Evolutionary conservation across 2,797 vertebrate genomes (phyloP).

Genomic region (Arctocebus calabarensis): DNA sequence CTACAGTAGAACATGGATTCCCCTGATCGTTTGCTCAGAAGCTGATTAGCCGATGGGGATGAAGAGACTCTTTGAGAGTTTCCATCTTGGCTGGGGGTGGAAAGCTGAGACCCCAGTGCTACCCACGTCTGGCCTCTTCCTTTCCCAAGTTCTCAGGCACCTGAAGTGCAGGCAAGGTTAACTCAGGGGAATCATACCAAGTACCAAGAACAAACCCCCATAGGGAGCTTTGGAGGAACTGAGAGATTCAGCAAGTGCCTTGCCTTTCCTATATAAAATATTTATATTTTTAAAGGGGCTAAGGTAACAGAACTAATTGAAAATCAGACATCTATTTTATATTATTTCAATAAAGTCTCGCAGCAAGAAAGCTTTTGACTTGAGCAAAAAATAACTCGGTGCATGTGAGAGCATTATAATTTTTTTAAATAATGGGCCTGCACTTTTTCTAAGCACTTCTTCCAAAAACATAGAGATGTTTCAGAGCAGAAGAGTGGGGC

Average conservation of each 20-base stretch:
- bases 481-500: background rate
- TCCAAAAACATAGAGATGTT: background rate
- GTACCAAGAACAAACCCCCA: background rate
- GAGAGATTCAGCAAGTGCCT: background rate
- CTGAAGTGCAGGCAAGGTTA: background rate
- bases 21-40: background rate
- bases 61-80: background rate
- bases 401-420: background rate
- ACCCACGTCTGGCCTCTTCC: background rate
- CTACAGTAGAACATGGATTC: background rate
- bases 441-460: conserved; percentile 18
- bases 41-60: background rate
- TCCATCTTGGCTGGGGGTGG: background rate
- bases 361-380: conserved; percentile 19
- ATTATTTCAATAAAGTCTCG: conserved; percentile 21
- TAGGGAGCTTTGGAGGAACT: background rate
- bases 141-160: conserved; percentile 11
- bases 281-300: conserved; percentile 59
- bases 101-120: background rate
- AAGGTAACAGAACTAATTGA: conserved; percentile 56
- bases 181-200: background rate
- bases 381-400: conserved; percentile 27
- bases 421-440: background rate
- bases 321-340: conserved; percentile 54
- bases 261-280: background rate